These are phyloP conservation scores for Parelbella ahira DNA, from an alignment of 2,888 invertebrate genomes.

Conservation along the genomic window DNA sequence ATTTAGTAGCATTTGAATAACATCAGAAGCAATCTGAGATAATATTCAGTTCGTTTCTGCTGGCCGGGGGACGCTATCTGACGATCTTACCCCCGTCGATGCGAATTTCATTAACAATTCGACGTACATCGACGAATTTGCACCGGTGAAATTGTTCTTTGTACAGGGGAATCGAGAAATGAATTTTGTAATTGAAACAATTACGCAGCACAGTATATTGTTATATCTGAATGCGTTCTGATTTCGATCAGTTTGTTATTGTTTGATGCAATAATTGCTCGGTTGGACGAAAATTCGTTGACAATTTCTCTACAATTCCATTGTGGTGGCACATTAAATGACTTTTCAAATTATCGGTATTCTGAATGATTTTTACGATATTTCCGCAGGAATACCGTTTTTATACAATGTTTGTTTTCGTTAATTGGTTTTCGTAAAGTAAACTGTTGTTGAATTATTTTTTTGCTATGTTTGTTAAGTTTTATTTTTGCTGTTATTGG, in stretches of 20 bases:
- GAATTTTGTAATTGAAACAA: conserved; percentile 15
- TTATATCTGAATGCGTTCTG: conserved; percentile 28
- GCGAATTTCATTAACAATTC: conserved; percentile 3
- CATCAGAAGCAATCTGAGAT: conserved; percentile 23
- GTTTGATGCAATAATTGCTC: conserved; percentile 52
- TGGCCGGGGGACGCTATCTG: conserved; percentile 9
- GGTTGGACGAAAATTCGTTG: conserved; percentile 35
- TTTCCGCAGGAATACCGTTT: conserved; percentile 5
- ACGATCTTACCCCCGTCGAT: conserved; percentile 20
- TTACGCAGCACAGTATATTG: conserved; percentile 15
- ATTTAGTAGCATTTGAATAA: conserved; percentile 16
- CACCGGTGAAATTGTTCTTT: background rate
- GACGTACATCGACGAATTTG: conserved; percentile 15
- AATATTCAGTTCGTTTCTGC: conserved; percentile 15
- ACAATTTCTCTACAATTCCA: conserved; percentile 23
- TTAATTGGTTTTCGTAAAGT: conserved; percentile 10
- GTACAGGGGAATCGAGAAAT: conserved; percentile 9
- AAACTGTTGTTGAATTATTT: background rate
- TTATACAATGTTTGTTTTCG: conserved; percentile 13
- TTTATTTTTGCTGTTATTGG: too few relatives aligned
- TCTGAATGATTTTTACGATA: conserved; percentile 20
- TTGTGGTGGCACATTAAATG: conserved; percentile 22
- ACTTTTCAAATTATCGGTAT: conserved; percentile 23
- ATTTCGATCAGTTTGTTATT: conserved; percentile 53
- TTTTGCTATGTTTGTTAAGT: too few relatives aligned